Conservation (phyloP, 2,113 vertebrate species). For the Brienomyrus longianalis region DNA sequence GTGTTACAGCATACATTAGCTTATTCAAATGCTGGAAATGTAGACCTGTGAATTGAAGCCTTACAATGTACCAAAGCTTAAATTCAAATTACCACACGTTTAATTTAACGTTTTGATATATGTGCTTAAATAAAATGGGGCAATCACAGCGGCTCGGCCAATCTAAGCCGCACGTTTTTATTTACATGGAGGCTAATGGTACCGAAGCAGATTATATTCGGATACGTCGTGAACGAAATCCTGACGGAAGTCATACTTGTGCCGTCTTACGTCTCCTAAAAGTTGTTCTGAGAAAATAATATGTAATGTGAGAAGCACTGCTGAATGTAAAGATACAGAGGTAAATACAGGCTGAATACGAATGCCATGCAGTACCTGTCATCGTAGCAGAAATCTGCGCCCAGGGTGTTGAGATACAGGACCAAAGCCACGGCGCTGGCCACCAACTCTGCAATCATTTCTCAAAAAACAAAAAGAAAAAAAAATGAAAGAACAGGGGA, state of each 20-base stretch:
- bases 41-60: background rate
- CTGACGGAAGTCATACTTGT: background rate
- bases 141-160: background rate
- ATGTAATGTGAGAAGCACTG: background rate
- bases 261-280: background rate
- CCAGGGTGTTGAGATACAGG: constrained; percentile 70
- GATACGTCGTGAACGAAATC: background rate
- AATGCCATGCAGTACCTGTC: constrained; percentile 59
- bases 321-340: background rate
- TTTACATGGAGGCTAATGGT: background rate
- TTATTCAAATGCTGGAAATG: background rate
- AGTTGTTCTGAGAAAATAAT: background rate
- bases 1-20: background rate
- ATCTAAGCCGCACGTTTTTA: background rate
- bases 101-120: background rate
- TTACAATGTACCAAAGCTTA: background rate
- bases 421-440: constrained; percentile 69
- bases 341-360: background rate
- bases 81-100: background rate
- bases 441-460: constrained; percentile 70
- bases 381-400: constrained; percentile 75
- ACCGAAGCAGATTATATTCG: background rate
- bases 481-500: constrained; percentile 16
- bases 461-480: constrained; percentile 36
- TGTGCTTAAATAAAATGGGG: background rate